Base-by-base conservation (phyloP, 2,888 invertebrate species). In the Hypomecis atomaria region DNA sequence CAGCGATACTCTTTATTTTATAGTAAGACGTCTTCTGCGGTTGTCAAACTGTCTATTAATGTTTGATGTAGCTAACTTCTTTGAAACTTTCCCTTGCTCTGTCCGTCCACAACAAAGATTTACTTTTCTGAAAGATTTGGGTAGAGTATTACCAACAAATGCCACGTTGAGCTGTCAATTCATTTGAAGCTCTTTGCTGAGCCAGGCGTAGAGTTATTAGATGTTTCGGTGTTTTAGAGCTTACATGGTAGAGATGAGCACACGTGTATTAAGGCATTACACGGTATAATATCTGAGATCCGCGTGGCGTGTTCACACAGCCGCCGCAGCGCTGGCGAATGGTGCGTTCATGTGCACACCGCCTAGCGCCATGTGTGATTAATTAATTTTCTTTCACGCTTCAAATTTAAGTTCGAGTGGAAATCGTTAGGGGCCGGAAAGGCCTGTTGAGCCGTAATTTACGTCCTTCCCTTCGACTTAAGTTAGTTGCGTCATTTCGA, bases 321-420 rank as follows among this genome's bases (percentile, higher is more conserved):
- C 48, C 62, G 48, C 43, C 58, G 66, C 62, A 62, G 60, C 67
- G 48, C 54, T 61, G 62, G 62, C 56, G 47, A 60, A 66, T 56
- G 58, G 68, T 65, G 68, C 71, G 75, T 68, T 71, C 69, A 71
- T 71, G 71, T 74, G 67, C 67, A 62, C 72, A 60, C 64, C 71
- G 66, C 69, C 77, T 73, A 74, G 78, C 79, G 78, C 78, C 83
- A 83, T 81, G 79, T 88, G 87, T 89, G 86, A 89, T 89, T 90
- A 89, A 90, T 91, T 89, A 87, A 88, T 88, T 89, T 89, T 90
- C 89, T 90, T 90, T 89, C 85, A 87, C 86, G 85, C 85, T 88
- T 85, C 82, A 77, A 87, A 86, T 87, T 86, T 87, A 85, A 88
- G 84, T 88, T 86, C 72, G 74, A 85, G 80, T 82, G 78, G 82